phyloP scores from a whole-genome alignment of 2,888 invertebrate species.

The Poecilus cupreus region DNA sequence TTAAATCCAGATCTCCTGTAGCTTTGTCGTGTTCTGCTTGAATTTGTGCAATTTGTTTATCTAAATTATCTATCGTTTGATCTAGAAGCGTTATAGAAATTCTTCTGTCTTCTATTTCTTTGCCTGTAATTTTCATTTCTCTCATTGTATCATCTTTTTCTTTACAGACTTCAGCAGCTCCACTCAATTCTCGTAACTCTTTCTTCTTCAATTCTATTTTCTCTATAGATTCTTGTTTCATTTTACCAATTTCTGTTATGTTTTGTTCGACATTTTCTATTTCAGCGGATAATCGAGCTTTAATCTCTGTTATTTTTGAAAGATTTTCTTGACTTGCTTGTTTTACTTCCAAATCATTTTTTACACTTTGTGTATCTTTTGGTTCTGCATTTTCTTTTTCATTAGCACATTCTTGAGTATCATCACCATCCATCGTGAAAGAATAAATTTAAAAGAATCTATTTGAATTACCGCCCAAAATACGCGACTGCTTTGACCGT shows the following conservation, averaged over 20 bases:
- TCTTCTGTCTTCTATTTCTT: conserved; percentile 57
- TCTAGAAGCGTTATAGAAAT: conserved; percentile 61
- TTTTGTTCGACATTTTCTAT: conserved; percentile 60
- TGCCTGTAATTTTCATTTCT: conserved; percentile 54
- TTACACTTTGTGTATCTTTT: background rate
- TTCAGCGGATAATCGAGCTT: conserved; percentile 48
- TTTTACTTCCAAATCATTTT: conserved; percentile 2
- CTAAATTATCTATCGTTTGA: conserved; percentile 60
- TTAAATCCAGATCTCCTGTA: conserved; percentile 59
- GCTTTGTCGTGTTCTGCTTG: conserved; percentile 63
- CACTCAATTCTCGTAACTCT: conserved; percentile 55
- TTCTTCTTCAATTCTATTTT: conserved; percentile 62
- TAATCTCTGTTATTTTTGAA: conserved; percentile 28
- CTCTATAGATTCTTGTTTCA: conserved; percentile 60
- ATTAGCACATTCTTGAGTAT: no score
- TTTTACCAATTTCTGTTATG: conserved; percentile 58
- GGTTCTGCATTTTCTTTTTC: background rate
- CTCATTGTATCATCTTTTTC: conserved; percentile 58
- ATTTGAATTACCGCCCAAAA: conserved; percentile 18
- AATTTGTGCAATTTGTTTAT: conserved; percentile 62
- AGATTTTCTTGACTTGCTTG: conserved; percentile 69
- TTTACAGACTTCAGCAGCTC: conserved; percentile 49
- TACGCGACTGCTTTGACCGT: background rate
- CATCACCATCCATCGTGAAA: background rate
- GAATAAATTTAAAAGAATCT: background rate